Evolutionary conservation across 2,888 invertebrate species (phyloP).

Genomic region (Omphaloscelis lunosa): DNA sequence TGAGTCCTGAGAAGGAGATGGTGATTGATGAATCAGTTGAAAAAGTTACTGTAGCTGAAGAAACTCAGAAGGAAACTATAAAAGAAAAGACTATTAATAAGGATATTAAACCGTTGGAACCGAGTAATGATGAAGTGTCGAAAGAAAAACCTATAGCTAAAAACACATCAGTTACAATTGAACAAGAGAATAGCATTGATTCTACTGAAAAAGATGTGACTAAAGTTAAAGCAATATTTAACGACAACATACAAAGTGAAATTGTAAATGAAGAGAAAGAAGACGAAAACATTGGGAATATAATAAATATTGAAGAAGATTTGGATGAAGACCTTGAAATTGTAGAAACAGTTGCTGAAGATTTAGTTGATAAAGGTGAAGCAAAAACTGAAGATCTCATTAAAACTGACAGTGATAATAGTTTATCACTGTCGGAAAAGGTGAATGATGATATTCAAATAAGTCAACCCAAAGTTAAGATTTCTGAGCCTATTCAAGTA

Average conservation of each 20-base stretch:
- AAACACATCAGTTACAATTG: conserved; percentile 13
- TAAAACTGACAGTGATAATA: conserved; percentile 14
- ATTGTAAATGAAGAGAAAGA: conserved; percentile 21
- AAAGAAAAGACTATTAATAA: conserved; percentile 30
- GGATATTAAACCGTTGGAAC: conserved; percentile 6
- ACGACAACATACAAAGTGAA: conserved; percentile 12
- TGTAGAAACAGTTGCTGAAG: conserved; percentile 33
- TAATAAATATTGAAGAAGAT: conserved; percentile 26
- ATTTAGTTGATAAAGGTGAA: conserved; percentile 10
- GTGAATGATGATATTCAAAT: conserved; percentile 10
- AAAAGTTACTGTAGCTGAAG: conserved; percentile 29
- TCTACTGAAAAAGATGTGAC: conserved; percentile 34
- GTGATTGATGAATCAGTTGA: conserved; percentile 39
- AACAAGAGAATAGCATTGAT: conserved; percentile 42
- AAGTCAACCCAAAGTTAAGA: conserved; percentile 22
- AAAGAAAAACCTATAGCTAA: conserved; percentile 26
- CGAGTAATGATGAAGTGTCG: conserved; percentile 18
- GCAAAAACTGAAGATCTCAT: conserved; percentile 3
- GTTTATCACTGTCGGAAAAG: neutral
- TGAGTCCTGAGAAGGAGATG: conserved; percentile 50
- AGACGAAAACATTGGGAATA: conserved; percentile 1
- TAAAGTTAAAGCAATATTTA: conserved; percentile 18
- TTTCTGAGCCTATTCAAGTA: conserved; percentile 35
- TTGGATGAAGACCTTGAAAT: conserved; percentile 28
- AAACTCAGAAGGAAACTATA: conserved; percentile 17